Evolutionary conservation across 2,113 vertebrate genomes (phyloP).

Genomic region (Xiphophorus maculatus): DNA sequence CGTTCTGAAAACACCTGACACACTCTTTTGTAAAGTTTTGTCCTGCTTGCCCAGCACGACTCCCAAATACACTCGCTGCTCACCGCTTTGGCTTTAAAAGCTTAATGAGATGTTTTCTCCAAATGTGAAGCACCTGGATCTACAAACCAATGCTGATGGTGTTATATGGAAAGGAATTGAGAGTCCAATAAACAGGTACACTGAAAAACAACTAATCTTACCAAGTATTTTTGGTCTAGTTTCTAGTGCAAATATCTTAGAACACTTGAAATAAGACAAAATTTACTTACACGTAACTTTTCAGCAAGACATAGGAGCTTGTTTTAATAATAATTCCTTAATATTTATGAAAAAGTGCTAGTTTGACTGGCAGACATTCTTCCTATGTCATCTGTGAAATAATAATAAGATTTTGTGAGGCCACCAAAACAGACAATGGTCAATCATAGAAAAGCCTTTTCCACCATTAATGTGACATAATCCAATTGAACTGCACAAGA

Average conservation of each 20-base stretch:
- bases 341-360: no score
- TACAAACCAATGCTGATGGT: not conserved
- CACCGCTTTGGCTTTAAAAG: not conserved
- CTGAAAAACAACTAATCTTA: no score
- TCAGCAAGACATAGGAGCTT: no score
- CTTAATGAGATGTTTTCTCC: not conserved
- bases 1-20: constrained; percentile 3
- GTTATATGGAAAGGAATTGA: not conserved
- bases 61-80: constrained; percentile 3
- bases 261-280: no score
- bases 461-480: no score
- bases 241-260: no score
- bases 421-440: not conserved
- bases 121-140: not conserved
- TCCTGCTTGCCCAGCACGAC: constrained; percentile 5
- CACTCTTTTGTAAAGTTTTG: constrained; percentile 7
- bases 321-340: no score
- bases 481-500: not conserved
- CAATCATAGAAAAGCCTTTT: no score
- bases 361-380: no score
- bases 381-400: no score
- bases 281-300: no score
- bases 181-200: not conserved
- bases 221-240: not conserved
- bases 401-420: no score